Base-by-base conservation (phyloP, 2,797 vertebrate genomes). In the Zalophus californianus region DNA sequence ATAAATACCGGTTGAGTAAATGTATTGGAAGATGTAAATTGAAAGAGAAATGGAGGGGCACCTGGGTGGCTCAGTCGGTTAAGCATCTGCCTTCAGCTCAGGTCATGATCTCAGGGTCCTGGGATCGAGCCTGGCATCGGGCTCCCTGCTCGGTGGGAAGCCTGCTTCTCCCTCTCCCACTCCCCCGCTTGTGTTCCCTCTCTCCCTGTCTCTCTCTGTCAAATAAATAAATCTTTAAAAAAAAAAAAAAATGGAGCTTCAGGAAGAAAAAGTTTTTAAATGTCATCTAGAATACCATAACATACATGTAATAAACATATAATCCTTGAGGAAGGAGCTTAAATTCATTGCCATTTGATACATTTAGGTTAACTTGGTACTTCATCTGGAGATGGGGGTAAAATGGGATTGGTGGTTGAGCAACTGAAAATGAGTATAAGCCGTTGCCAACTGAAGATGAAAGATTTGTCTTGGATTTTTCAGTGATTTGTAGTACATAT, bases 1-100 rank as follows among this genome's bases (percentile, higher is more conserved):
- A n/a, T 25, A 96, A 54, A 75, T 91, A 50, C 32, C 82, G 48
- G 44, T 89, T 90, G 60, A 94, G 8, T 91, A 95, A 97, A 83
- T 88, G 18, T n/a, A 58, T 41, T 93, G 15, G 60, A 86, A 82
- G 58, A 78, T 66, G 10, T 72, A 92, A 72, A 52, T 77, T n/a
- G 50, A 78, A 62, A 82, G 35, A 62, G 29, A 87, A 78, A 84
- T 15, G n/a, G 11, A 38, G 38, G 38, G 38, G 38, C 38, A 38
- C 38, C 38, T 38, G 38, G 38, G 38, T 38, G 38, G 38, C 3
- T 38, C 38, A 38, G 38, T 38, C 38, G 38, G 38, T 38, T 38
- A 38, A 38, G 38, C 38, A 3, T 38, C 38, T 38, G 3, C 38
- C 38, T 38, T 38, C 38, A 38, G 38, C 38, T 38, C 38, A 38